Evolutionary conservation across 1,140 invertebrate species (phyloP).

Genomic region (Drosophila auraria): DNA sequence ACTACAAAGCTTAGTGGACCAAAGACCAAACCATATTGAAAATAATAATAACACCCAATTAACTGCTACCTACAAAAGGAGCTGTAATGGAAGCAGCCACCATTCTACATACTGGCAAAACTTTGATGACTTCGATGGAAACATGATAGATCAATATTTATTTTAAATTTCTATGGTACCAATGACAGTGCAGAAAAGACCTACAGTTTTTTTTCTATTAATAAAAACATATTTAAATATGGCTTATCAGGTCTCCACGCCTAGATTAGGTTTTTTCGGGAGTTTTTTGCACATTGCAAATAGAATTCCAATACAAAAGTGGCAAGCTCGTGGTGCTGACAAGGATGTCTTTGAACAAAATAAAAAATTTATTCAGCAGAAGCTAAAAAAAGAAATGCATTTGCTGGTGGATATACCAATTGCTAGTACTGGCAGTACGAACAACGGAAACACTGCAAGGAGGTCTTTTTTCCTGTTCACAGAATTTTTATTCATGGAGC

Average conservation of each 20-base stretch:
- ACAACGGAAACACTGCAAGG: too few species aligned
- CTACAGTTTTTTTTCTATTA: too few species aligned
- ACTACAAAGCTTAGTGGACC: too few species aligned
- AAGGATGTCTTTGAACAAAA: conserved; percentile 1
- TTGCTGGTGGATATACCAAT: background rate
- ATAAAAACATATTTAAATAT: too few species aligned
- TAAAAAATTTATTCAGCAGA: conserved; percentile 11
- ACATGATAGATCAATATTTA: background rate
- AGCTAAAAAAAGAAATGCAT: conserved; percentile 6
- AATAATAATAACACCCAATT: background rate
- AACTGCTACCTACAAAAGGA: too few species aligned
- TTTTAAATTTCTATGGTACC: too few species aligned
- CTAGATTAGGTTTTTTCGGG: too few species aligned
- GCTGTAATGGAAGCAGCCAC: background rate
- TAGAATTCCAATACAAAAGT: conserved; percentile 6
- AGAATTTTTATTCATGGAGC: background rate
- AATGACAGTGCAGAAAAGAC: too few species aligned
- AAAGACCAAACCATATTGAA: background rate
- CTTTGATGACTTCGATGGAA: background rate
- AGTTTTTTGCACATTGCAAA: background rate
- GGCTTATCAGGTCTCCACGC: too few species aligned
- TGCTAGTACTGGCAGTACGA: too few species aligned
- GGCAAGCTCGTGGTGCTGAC: background rate
- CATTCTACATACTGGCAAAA: too few species aligned
- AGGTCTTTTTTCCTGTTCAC: background rate